Evolutionary conservation across 2,797 vertebrate species (phyloP), one percentile per base, ranked within the genome.

Genomic region (Enteromius fasciolatus): DNA sequence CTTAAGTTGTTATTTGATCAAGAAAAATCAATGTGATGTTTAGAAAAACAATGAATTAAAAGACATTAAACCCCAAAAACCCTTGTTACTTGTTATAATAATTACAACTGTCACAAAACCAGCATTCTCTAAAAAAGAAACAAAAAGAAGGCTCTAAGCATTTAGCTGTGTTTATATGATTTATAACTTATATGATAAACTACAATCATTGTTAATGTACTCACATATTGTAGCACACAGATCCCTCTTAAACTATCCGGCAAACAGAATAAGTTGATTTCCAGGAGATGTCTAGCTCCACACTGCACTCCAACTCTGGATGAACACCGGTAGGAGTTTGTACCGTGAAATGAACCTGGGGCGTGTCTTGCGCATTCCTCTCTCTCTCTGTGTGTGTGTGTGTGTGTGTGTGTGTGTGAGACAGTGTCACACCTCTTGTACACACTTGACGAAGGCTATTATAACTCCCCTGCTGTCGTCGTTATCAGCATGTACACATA

Each of bases 281-380:
- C 50, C 11, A 46, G 23, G 36, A 17, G 36, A 76, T 44, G n/a
- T 68, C 23, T 46, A 46, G 52, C 20, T 70, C 52, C 64, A 70
- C 81, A 69, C 74, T 46, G 15, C 74, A 70, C 46, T 75, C 61
- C 36, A 11, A 81, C 63, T 44, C 74, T 5, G 52, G 20, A 61
- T 77, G 52, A 48, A 52, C 28, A 67, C 20, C 20, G 31, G 74
- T 41, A 5, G n/a, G 41, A 77, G 66, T 59, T 61, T 1, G 20
- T 31, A 69, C 52, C 63, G 66, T 76, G 28, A 70, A 77, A 70
- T 78, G 20, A 70, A 83, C 66, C 75, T 63, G 66, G 66, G 81
- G 81, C 1, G 74, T 15, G 74, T 77, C 81, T 76, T 63, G 41
- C 28, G 23, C 66, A 83, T 76, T 76, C 73, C 72, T 76, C 20